Evolutionary conservation across 2,888 invertebrate species (phyloP).

Genomic region (Argyresthia albistria): DNA sequence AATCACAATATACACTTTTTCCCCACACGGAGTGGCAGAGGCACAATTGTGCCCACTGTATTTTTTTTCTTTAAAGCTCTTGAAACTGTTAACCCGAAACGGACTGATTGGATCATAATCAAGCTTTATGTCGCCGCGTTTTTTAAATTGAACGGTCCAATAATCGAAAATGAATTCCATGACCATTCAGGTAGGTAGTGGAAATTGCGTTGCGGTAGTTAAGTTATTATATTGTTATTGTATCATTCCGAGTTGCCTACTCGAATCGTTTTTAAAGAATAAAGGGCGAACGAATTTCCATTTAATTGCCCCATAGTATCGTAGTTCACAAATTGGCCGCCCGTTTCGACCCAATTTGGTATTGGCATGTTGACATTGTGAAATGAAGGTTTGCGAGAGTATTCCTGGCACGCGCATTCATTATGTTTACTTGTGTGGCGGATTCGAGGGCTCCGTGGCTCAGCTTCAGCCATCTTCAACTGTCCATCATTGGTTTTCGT

Average conservation of each 20-base stretch:
- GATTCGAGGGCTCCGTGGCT: background rate
- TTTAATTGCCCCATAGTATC: slow-evolving; percentile 27
- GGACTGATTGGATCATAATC: no score
- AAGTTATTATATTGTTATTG: slow-evolving; percentile 55
- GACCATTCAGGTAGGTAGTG: slow-evolving; percentile 31
- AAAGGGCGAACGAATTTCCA: slow-evolving; percentile 22
- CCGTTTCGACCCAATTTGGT: slow-evolving; percentile 18
- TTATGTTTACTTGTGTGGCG: background rate
- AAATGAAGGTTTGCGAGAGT: slow-evolving; percentile 16
- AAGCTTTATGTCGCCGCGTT: slow-evolving; percentile 5
- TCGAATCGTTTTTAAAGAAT: slow-evolving; percentile 25
- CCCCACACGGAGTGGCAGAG: no score
- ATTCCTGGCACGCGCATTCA: slow-evolving; percentile 18
- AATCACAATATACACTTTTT: no score
- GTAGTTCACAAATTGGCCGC: slow-evolving; percentile 23
- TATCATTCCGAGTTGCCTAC: slow-evolving; percentile 23
- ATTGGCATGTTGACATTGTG: slow-evolving; percentile 17
- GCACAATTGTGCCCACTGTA: no score
- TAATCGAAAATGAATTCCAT: slow-evolving; percentile 44
- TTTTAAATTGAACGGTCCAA: slow-evolving; percentile 18
- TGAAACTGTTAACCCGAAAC: no score
- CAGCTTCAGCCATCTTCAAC: background rate
- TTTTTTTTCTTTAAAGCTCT: no score
- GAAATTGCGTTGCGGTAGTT: slow-evolving; percentile 37
- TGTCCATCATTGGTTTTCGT: no score